Evolutionary conservation across 1,140 invertebrate species (phyloP), one percentile per base, ranked within the genome.

Genomic region (Drosophila setifemur): DNA sequence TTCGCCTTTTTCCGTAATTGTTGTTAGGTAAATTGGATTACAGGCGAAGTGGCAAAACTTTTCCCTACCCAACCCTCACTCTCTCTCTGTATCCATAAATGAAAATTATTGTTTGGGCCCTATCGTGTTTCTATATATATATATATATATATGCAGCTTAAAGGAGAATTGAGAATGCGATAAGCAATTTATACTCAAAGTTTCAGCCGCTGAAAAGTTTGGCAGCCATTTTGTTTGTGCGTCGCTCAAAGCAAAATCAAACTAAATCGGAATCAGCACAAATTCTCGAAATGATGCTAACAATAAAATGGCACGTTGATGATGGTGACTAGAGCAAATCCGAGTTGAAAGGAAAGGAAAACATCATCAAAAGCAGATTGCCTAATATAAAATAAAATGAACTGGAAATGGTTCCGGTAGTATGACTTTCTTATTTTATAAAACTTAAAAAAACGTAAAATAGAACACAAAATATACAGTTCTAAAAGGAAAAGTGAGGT

Each of bases 21-120:
- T 85, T 85, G 81, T 79, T 79, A 86, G 79, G 81, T 85, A 85
- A 86, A 79, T 85, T 85, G 71, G 74, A 83, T 86, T 85, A 61
- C 45, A 54, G 50, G 40, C 66, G 6, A 47, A 57, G 53, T 58
- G 23, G 53, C 53, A 19, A 48, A 82, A 78, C 53, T 58, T 68
- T 44, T 28, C 47, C 12, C 19, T 35, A n/a, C n/a, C n/a, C n/a
- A n/a, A n/a, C 25, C 8, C 4, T 31, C 23, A 35, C 3, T 2
- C 31, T 4, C 35, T 18, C 26, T 7, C 52, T 3, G n/a, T 35
- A 4, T 23, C 37, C 70, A 81, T 55, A 71, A 79, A 81, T 37
- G 57, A 60, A 68, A 75, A 72, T 81, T 61, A 76, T 76, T 75
- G 76, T 60, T 44, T 21, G 45, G 37, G 18, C 49, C 54, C 18